Conservation (phyloP, 2,113 vertebrate genomes). For the Ovibos moschatus region DNA sequence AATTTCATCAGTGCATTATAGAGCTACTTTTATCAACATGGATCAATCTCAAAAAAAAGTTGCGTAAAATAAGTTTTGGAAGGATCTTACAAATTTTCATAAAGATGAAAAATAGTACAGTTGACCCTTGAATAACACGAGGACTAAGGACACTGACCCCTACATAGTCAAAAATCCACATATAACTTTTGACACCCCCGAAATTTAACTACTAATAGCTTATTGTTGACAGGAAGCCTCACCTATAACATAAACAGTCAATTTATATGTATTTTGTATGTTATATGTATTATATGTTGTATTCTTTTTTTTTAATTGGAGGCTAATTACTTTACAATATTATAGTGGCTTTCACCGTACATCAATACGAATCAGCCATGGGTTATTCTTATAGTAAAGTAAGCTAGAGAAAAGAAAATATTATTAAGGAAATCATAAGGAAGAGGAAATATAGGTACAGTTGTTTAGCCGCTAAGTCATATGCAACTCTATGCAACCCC, state of each 20-base stretch:
- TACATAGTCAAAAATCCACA: background rate
- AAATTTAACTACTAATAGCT: background rate
- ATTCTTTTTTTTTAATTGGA: background rate
- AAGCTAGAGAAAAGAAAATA: background rate
- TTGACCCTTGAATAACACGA: background rate
- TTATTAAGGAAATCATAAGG: background rate
- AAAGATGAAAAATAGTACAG: background rate
- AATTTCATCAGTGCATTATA: background rate
- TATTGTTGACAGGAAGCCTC: background rate
- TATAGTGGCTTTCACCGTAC: background rate
- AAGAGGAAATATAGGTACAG: background rate
- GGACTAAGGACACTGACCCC: background rate
- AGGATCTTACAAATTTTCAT: background rate
- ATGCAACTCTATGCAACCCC: background rate
- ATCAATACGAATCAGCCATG: background rate
- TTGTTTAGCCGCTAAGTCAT: background rate
- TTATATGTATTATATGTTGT: background rate
- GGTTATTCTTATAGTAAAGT: background rate
- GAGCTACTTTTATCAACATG: background rate
- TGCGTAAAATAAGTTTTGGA: background rate
- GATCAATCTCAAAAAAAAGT: background rate
- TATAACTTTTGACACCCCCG: background rate
- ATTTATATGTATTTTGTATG: background rate
- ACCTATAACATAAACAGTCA: background rate
- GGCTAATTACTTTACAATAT: background rate